Percentiles rank a stretch among this genome's conserved stretches.
Conservation (phyloP, 2,797 vertebrate genomes). For the Paramormyrops hopkinsi region DNA sequence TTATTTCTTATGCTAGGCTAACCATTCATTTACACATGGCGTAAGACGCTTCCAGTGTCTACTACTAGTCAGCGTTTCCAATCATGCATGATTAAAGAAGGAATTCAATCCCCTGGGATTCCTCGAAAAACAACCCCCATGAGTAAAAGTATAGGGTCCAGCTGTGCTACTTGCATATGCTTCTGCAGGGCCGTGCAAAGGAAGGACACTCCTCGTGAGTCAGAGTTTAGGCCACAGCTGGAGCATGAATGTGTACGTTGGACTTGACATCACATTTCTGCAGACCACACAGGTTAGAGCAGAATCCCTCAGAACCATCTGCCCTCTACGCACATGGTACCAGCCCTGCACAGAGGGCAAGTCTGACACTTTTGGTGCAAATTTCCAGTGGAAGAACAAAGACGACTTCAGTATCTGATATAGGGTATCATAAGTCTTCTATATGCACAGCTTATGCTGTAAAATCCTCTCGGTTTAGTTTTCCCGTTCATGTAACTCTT, state of each 20-base stretch:
- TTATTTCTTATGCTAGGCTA: slow-evolving; percentile 34
- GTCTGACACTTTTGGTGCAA: slow-evolving; percentile 64
- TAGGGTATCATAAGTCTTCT: slow-evolving; percentile 20
- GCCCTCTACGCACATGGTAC: slow-evolving; percentile 88
- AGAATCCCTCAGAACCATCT: slow-evolving; percentile 81
- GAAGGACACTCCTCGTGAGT: slow-evolving; percentile 67
- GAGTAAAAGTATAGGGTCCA: slow-evolving; percentile 42
- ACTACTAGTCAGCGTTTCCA: slow-evolving; percentile 50
- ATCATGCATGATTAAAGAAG: slow-evolving; percentile 43
- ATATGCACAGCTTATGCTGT: slow-evolving; percentile 43
- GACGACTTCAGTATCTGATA: slow-evolving; percentile 31
- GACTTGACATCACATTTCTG: slow-evolving; percentile 65
- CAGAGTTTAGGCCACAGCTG: slow-evolving; percentile 58
- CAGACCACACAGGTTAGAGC: slow-evolving; percentile 93
- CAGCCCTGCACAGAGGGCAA: slow-evolving; percentile 77
- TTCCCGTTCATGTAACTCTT: neutral
- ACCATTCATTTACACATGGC: slow-evolving; percentile 55
- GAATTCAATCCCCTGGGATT: slow-evolving; percentile 40
- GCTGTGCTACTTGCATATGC: slow-evolving; percentile 49
- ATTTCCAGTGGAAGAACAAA: slow-evolving; percentile 54
- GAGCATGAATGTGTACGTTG: slow-evolving; percentile 68
- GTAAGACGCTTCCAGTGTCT: slow-evolving; percentile 43
- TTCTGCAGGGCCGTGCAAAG: slow-evolving; percentile 63
- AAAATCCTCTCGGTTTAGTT: slow-evolving; percentile 45
- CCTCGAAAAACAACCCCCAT: slow-evolving; percentile 25